Base-by-base conservation (phyloP, 2,797 vertebrate species). In the Varecia variegata region DNA sequence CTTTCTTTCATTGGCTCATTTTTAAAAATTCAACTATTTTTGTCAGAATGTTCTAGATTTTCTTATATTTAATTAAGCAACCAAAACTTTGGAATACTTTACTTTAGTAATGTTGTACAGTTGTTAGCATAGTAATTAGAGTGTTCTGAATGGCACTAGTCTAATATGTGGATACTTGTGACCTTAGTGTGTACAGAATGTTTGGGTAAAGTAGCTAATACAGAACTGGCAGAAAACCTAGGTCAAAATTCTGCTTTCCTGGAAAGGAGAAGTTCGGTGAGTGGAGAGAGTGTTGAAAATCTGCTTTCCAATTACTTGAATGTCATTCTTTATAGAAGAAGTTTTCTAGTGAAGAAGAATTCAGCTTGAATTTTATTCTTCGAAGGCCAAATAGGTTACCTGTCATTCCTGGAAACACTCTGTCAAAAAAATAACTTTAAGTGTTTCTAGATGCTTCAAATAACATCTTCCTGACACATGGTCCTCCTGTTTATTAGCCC, bases 361-460 rank as follows among this genome's bases (percentile, higher is more conserved):
- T 91, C 85, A 68, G 54, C 68, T 54, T 74, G 90, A 62, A 83
- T 71, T 94, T 79, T 84, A 56, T 77, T 92, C 70, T 94, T 94
- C 58, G 20, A 90, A 97, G 88, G 95, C 74, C 95, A 95, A 10
- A 45, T 79, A 71, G 88, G 73, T 95, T 92, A 84, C 85, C 79
- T 94, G 71, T 93, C n/a, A 93, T 15, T 92, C 65, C 82, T 65
- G 38, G 58, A 96, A 96, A 88, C 47, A 67, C n/a, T 70, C 82
- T 92, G 23, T 76, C 52, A 88, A 58, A 71, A 91, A 90, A 77
- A 62, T 38, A 62, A 17, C 67, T 83, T 27, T 58, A 85, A 58
- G 23, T 86, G 58, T 89, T 94, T 83, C 71, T 73, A 90, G 86
- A 80, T 82, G 52, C 60, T 91, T 15, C 74, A 88, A 54, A 76